Evolutionary conservation across 2,113 vertebrate species (phyloP).

Genomic region (Urocitellus parryii): DNA sequence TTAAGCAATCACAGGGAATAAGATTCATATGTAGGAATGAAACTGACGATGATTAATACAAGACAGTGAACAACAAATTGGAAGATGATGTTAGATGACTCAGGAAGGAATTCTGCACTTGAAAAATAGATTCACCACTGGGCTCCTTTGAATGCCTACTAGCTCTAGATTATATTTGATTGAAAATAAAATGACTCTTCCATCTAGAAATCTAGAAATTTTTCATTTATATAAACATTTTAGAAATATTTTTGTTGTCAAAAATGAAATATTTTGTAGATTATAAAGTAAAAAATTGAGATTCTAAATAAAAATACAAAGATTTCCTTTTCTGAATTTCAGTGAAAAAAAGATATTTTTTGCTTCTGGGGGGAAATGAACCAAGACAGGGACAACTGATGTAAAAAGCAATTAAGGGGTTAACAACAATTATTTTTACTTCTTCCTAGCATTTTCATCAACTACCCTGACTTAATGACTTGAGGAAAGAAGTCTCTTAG

Average conservation of each 20-base stretch:
- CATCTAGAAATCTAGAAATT: not conserved
- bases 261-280: constrained; percentile 29
- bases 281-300: not conserved
- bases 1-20: not conserved
- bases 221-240: constrained; percentile 29
- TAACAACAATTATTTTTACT: not conserved
- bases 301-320: constrained; percentile 3
- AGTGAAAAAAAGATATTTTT: not conserved
- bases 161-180: constrained; percentile 28
- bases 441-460: not conserved
- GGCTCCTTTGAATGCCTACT: not conserved
- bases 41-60: not conserved
- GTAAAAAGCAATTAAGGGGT: constrained; percentile 20
- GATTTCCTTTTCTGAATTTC: constrained; percentile 4
- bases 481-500: not conserved
- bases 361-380: not conserved
- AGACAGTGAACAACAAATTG: not conserved
- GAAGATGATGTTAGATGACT: not conserved
- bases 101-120: not conserved
- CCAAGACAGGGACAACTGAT: not conserved
- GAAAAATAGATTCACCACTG: not conserved
- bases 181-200: not conserved
- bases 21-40: not conserved
- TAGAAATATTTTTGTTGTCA: not conserved
- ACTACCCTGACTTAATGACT: not conserved